phyloP scores from a whole-genome alignment of 2,888 invertebrate genomes.

The Cataglyphis altisquamis region DNA sequence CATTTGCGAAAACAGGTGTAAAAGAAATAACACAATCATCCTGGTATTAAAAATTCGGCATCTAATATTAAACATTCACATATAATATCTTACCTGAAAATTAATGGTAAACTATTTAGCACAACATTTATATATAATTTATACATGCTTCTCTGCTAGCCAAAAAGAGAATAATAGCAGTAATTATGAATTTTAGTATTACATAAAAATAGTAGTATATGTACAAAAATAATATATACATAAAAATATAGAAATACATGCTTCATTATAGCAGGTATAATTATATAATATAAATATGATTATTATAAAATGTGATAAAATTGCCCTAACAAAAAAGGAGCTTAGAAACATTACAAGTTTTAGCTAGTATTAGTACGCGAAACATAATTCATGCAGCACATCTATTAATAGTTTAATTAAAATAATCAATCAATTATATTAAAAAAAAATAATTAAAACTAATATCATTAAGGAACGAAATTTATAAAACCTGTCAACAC shows the following conservation, averaged over 20 bases:
- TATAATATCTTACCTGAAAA: conserved; percentile 35
- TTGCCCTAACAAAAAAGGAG: neutral
- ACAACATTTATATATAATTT: conserved; percentile 17
- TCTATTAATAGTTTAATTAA: conserved; percentile 73
- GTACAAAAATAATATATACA: neutral
- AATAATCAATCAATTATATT: conserved; percentile 48
- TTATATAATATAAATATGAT: neutral
- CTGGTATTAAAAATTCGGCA: conserved; percentile 13
- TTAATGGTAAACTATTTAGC: conserved; percentile 12
- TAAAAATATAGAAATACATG: neutral
- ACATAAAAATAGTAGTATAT: neutral
- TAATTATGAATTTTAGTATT: neutral
- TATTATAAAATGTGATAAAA: neutral
- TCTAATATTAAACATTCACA: conserved; percentile 18
- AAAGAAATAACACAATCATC: conserved; percentile 19
- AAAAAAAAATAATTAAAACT: conserved; percentile 61
- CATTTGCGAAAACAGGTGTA: conserved; percentile 10
- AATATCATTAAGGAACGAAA: conserved; percentile 64
- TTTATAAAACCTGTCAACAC: conserved; percentile 51
- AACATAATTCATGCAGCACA: conserved; percentile 67
- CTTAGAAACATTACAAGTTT: conserved; percentile 16
- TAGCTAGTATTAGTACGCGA: conserved; percentile 38
- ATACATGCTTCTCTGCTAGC: conserved; percentile 13
- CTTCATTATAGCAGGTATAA: conserved; percentile 9
- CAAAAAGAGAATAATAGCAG: neutral